A percentile compares a stretch with the other conserved stretches of the same genome.
phyloP scores from a whole-genome alignment of 2,113 vertebrate genomes.

The Macrotus californicus region DNA sequence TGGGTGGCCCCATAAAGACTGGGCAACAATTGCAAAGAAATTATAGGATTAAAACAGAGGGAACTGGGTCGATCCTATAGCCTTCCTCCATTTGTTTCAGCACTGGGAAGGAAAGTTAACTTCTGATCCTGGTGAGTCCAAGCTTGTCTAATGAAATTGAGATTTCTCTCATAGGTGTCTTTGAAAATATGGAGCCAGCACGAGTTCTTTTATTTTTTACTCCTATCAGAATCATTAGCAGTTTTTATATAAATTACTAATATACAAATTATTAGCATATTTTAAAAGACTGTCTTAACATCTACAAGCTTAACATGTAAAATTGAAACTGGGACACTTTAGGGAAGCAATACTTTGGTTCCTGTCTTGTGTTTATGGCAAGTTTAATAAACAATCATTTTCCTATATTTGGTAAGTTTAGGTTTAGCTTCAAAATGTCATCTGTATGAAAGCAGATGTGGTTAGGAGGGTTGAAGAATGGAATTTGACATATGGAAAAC shows the following conservation, averaged over 20 bases:
- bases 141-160: not conserved
- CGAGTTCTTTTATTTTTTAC: not conserved
- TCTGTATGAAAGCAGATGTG: conserved; percentile 27
- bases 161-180: not conserved
- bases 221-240: not conserved
- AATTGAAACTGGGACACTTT: not conserved
- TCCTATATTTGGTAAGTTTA: not conserved
- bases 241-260: not conserved
- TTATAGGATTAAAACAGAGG: not conserved
- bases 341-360: not conserved
- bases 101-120: not conserved
- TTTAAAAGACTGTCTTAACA: not conserved
- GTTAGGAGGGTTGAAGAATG: not conserved
- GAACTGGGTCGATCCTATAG: not conserved
- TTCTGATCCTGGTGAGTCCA: not conserved
- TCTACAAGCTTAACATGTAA: not conserved
- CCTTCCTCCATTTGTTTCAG: not conserved
- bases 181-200: not conserved
- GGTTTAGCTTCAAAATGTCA: not conserved
- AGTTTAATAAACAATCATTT: not conserved
- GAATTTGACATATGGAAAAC: not conserved
- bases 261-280: not conserved
- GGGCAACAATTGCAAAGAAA: not conserved
- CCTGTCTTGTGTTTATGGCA: not conserved
- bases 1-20: not conserved